These are phyloP conservation scores for Metridium senile DNA, from an alignment of 92 coral and sea anemone genomes.

Conservation along the genomic window DNA sequence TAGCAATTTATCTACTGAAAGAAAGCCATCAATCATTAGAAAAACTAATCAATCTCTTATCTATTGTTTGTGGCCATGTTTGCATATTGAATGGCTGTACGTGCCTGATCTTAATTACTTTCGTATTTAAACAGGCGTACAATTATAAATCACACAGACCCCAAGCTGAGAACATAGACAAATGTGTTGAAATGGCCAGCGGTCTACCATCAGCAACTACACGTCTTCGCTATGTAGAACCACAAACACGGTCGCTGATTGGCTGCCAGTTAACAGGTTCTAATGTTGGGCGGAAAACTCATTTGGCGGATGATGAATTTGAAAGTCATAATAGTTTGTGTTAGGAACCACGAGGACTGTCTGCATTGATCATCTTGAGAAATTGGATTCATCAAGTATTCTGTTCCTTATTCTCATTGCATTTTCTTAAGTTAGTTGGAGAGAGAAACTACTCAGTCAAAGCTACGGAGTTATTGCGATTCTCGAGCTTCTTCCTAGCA, in stretches of 20 bases:
- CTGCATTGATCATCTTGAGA: neutral
- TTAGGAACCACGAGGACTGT: neutral
- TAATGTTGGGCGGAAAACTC: slow-evolving; percentile 9
- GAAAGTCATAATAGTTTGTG: slow-evolving; percentile 1
- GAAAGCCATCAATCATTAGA: no score
- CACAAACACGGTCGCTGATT: neutral
- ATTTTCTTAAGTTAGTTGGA: no score
- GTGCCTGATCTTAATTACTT: neutral
- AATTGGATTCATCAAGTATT: neutral
- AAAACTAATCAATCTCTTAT: no score
- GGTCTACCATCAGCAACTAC: neutral
- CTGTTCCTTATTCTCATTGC: no score
- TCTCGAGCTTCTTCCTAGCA: no score
- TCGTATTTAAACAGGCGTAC: neutral
- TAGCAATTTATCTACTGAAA: no score
- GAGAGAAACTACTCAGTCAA: no score
- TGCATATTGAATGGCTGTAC: neutral
- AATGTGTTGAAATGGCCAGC: neutral
- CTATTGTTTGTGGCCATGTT: no score
- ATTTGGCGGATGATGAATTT: slow-evolving; percentile 20
- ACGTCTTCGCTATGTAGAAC: neutral
- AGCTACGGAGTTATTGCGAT: no score
- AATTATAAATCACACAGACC: neutral
- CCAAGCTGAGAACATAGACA: neutral
- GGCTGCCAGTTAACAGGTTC: neutral